Evolutionary conservation across 2,888 invertebrate genomes (phyloP).

Genomic region (Hoplodrina blanda): DNA sequence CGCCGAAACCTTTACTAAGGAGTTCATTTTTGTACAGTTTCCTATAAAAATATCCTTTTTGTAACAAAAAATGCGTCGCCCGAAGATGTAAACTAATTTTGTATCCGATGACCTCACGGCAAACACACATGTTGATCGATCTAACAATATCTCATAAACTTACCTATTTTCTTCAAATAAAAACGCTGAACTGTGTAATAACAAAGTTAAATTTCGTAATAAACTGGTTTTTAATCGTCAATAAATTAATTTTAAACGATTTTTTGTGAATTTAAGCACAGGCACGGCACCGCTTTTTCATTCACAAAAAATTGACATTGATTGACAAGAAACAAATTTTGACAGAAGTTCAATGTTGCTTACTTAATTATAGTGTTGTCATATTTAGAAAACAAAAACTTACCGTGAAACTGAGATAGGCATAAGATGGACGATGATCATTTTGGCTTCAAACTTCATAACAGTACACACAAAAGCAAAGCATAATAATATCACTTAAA

Average conservation of each 20-base stretch:
- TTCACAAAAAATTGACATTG: conserved; percentile 35
- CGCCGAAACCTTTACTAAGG: neutral
- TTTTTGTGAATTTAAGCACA: conserved; percentile 25
- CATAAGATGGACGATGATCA: no score
- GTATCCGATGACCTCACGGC: conserved; percentile 58
- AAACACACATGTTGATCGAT: conserved; percentile 61
- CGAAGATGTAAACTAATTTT: conserved; percentile 1
- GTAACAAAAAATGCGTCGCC: neutral
- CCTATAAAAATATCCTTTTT: no score
- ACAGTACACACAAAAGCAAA: no score
- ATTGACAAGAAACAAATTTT: conserved; percentile 22
- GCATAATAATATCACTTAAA: no score
- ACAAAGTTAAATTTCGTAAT: conserved; percentile 23
- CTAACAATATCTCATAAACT: conserved; percentile 37
- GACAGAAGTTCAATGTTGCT: conserved; percentile 18
- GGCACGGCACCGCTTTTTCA: conserved; percentile 38
- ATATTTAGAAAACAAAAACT: no score
- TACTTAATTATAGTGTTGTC: neutral
- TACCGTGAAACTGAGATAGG: no score
- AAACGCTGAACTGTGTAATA: neutral
- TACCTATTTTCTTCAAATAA: conserved; percentile 35
- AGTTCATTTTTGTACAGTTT: no score
- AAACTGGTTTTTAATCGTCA: conserved; percentile 21
- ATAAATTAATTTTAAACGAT: neutral
- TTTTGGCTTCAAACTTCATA: no score